These are phyloP conservation scores for Vulpes lagopus DNA, from an alignment of 2,113 vertebrate species.

Conservation along the genomic window DNA sequence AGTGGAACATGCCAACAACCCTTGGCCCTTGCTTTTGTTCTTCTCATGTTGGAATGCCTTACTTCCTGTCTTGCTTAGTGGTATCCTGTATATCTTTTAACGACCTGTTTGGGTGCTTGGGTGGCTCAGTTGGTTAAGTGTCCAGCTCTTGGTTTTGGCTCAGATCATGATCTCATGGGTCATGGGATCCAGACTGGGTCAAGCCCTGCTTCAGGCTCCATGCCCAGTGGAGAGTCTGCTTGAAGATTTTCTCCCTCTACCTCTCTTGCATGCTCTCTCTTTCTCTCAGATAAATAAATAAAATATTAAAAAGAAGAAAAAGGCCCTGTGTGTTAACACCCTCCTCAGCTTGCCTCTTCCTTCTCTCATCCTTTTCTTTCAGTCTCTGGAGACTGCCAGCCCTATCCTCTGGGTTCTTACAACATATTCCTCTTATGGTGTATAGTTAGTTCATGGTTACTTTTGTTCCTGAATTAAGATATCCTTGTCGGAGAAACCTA, in stretches of 20 bases:
- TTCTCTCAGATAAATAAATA: background rate
- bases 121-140: background rate
- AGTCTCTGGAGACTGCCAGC: background rate
- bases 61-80: background rate
- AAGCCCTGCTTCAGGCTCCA: background rate
- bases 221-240: background rate
- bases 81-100: background rate
- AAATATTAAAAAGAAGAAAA: background rate
- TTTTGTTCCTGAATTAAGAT: conserved; percentile 25
- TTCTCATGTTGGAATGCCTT: background rate
- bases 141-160: background rate
- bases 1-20: background rate
- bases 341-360: background rate
- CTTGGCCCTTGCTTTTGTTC: background rate
- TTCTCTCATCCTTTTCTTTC: background rate
- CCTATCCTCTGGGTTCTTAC: background rate
- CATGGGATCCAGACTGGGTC: background rate
- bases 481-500: background rate
- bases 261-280: background rate
- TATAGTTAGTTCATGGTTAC: background rate
- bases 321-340: background rate
- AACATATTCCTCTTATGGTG: background rate
- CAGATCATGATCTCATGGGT: background rate
- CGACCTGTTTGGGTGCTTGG: background rate
- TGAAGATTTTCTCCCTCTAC: background rate